phyloP scores from a whole-genome alignment of 2,797 vertebrate genomes.

The Lepus townsendii region DNA sequence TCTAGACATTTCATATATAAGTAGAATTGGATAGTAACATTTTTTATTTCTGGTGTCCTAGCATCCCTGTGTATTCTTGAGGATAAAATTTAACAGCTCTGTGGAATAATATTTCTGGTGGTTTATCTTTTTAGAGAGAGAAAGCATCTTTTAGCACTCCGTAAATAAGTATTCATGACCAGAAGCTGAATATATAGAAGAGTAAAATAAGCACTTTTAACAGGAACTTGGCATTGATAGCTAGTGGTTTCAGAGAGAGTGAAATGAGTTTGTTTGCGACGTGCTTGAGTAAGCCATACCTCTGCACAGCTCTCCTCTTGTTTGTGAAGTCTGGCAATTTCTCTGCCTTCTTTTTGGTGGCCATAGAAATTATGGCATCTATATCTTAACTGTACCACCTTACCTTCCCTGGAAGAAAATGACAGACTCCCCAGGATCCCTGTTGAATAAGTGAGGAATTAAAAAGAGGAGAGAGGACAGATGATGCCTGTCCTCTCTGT shows the following conservation, averaged over 20 bases:
- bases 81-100: slow-evolving; percentile 40
- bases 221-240: slow-evolving; percentile 43
- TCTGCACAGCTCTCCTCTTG: neutral
- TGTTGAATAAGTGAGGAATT: neutral
- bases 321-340: neutral
- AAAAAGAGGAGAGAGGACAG: neutral
- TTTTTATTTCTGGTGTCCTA: slow-evolving; percentile 22
- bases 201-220: slow-evolving; percentile 54
- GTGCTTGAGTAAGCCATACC: neutral
- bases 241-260: slow-evolving; percentile 38
- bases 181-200: slow-evolving; percentile 47
- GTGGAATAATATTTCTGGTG: slow-evolving; percentile 46
- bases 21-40: too few relatives aligned
- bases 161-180: slow-evolving; percentile 65
- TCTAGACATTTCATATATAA: too few relatives aligned
- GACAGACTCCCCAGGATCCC: neutral
- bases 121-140: slow-evolving; percentile 11
- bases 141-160: slow-evolving; percentile 50
- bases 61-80: slow-evolving; percentile 29
- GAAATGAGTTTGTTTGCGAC: neutral
- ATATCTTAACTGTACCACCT: neutral
- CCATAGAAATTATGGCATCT: neutral
- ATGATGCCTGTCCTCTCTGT: neutral
- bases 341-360: neutral
- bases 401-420: neutral